Evolutionary conservation across 2,797 vertebrate genomes (phyloP), one percentile per base, ranked within the genome.

Genomic region (Valencia hispanica): DNA sequence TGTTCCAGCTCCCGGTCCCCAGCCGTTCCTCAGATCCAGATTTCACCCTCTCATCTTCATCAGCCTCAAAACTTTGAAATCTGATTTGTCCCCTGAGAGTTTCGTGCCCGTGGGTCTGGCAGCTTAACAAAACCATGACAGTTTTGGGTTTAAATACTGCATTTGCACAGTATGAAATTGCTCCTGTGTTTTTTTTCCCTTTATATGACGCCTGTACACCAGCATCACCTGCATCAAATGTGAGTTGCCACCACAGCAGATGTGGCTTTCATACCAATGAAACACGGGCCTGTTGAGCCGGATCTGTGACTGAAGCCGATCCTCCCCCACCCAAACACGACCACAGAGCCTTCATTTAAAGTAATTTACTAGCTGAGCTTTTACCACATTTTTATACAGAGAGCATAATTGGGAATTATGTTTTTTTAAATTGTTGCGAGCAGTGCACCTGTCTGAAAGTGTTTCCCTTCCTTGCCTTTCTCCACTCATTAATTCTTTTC

Each of bases 301-400:
- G 63, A 66, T 43, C 36, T n/a, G 63, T 66, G 63, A 66, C 36
- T 66, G 25, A 41, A 66, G 63, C n/a, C n/a, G 11, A n/a, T n/a
- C 63, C 25, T 43, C 63, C 61, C 10, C 20, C 61, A 36, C 34
- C 61, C 32, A 65, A 39, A 65, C 61, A 39, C 3, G 8, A 65
- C 9, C 22, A 70, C 14, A 71, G 34, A 71, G 18, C 5, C 22
- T 53, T 27, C 7, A 14, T 14, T 53, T 36, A 71, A 51, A 25
- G 15, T 18, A 41, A 66, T 3, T n/a, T 25, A 12, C 51, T 25
- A 53, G 14, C 30, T 39, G 2, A 25, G 22, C 32, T 15, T 71
- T 53, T 27, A 27, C 34, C 41, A 34, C 20, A 25, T n/a, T 39
- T 55, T 55, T n/a, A 15, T n/a, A 41, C 22, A 4, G 1, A 39